Conservation (phyloP, 2,113 vertebrate species). For the Catharus bicknelli region DNA sequence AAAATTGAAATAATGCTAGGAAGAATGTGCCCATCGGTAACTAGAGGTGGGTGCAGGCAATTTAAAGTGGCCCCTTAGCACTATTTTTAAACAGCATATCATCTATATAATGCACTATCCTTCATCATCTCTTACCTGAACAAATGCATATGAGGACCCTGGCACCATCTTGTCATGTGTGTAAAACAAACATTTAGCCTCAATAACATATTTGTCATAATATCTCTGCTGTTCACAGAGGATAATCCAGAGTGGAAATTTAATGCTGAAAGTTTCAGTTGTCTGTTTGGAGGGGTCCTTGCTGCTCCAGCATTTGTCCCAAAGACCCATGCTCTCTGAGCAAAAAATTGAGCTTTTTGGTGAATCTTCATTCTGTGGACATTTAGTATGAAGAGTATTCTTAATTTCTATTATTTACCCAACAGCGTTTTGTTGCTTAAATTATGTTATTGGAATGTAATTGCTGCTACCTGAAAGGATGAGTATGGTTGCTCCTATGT, state of each 20-base stretch:
- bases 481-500: neutral
- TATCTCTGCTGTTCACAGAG: neutral
- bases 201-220: neutral
- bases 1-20: neutral
- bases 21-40: neutral
- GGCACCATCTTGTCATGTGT: neutral
- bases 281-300: neutral
- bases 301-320: neutral
- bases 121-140: neutral
- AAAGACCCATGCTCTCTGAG: neutral
- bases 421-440: neutral
- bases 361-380: neutral
- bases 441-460: neutral
- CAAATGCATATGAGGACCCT: neutral
- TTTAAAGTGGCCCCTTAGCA: neutral
- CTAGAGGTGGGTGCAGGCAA: neutral
- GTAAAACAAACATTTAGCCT: neutral
- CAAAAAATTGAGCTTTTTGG: neutral
- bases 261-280: neutral
- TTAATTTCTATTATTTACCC: neutral
- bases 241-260: neutral
- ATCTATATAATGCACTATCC: neutral
- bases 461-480: neutral
- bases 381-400: neutral
- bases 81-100: neutral